Conservation (phyloP, 2,113 vertebrate genomes). For the Bufo bufo region DNA sequence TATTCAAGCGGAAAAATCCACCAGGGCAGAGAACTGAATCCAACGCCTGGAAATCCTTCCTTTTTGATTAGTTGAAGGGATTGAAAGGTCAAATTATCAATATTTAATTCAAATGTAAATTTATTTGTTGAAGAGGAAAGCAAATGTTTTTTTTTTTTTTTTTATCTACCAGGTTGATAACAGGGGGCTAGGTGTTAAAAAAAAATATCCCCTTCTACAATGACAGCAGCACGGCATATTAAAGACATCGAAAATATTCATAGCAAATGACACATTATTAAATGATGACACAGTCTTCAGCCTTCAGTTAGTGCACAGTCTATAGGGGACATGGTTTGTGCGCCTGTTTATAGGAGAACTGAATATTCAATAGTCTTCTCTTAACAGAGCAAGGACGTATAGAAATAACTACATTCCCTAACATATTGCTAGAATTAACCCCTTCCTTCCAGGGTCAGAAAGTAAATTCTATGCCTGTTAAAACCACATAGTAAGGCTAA, state of each 20-base stretch:
- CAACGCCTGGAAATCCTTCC: conserved; percentile 73
- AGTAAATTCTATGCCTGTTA: no score
- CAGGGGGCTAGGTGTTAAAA: conserved; percentile 32
- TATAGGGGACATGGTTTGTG: not conserved
- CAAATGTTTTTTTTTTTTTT: conserved; percentile 65
- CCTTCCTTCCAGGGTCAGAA: no score
- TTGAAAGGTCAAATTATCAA: conserved; percentile 87
- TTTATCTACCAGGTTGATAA: conserved; percentile 71
- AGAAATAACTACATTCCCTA: no score
- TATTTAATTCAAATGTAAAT: conserved; percentile 83
- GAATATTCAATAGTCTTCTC: not conserved
- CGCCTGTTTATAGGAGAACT: not conserved
- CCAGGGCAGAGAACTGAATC: conserved; percentile 76
- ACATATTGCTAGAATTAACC: no score
- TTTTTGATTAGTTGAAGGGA: conserved; percentile 83
- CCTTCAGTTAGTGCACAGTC: not conserved
- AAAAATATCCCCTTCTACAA: conserved; percentile 1
- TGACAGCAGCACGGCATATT: not conserved
- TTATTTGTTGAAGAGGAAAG: conserved; percentile 73
- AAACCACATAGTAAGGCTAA: no score
- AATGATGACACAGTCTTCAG: not conserved
- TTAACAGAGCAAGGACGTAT: no score
- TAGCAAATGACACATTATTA: not conserved
- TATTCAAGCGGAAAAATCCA: conserved; percentile 81
- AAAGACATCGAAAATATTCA: not conserved